Percentiles rank a stretch among this genome's conserved stretches.
Evolutionary conservation across 1,140 invertebrate species (phyloP).

Genomic region (Proctacanthus coquilletti): DNA sequence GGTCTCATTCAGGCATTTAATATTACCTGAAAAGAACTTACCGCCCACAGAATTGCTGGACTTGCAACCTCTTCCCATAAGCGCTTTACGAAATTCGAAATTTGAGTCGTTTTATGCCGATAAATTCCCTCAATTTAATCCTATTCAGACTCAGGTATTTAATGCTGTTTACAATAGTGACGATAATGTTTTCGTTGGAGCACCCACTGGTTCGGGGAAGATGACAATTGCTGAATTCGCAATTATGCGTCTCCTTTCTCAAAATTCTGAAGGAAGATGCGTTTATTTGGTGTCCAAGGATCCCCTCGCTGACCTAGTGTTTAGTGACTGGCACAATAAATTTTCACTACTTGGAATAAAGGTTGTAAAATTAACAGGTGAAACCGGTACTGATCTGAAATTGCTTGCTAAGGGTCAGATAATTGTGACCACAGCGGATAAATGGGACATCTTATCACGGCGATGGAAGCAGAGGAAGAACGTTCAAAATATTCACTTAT

Average conservation of each 20-base stretch:
- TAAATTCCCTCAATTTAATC: conserved; percentile 90
- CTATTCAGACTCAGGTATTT: conserved; percentile 99
- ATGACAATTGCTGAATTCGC: conserved; percentile 96
- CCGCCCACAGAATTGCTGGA: conserved; percentile 97
- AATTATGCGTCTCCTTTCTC: conserved; percentile 72
- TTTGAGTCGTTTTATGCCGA: conserved; percentile 78
- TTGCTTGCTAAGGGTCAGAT: conserved; percentile 83
- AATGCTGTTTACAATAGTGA: conserved; percentile 97
- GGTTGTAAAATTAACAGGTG: conserved; percentile 88
- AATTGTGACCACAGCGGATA: conserved; percentile 91
- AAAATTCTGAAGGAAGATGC: conserved; percentile 53
- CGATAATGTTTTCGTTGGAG: conserved; percentile 97
- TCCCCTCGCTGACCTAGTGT: conserved; percentile 80
- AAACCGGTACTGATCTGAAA: conserved; percentile 95
- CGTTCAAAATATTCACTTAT: conserved; percentile 92
- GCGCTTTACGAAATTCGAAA: conserved; percentile 63
- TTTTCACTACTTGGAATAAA: conserved; percentile 76
- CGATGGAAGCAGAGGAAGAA: conserved; percentile 98
- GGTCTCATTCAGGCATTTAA: conserved; percentile 93
- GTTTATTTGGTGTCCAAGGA: conserved; percentile 92
- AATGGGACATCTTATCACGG: conserved; percentile 96
- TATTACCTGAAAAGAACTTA: conserved; percentile 95
- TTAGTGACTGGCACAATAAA: conserved; percentile 79
- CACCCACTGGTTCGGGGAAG: conserved; percentile 94
- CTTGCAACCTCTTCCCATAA: conserved; percentile 85